Conservation (phyloP, 2,888 invertebrate species). For the Entomobrya multifasciata region DNA sequence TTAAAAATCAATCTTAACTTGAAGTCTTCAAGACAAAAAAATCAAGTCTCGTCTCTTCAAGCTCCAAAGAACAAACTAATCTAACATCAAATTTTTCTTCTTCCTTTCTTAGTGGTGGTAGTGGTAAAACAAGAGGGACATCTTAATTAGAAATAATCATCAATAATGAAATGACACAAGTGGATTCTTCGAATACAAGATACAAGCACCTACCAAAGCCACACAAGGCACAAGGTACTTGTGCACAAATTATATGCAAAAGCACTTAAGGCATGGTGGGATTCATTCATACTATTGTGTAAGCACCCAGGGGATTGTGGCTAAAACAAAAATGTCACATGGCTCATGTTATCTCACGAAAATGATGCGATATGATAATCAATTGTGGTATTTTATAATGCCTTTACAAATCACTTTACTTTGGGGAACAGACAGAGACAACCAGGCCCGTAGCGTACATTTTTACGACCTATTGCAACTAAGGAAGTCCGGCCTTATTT, state of each 20-base stretch:
- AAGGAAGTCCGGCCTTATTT: too few species aligned
- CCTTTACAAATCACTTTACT: too few species aligned
- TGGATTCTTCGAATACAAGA: background rate
- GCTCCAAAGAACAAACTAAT: slow-evolving; percentile 27
- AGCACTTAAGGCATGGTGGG: background rate
- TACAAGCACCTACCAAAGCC: too few species aligned
- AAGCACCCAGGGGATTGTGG: background rate
- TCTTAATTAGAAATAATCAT: slow-evolving; percentile 56
- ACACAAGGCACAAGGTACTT: background rate
- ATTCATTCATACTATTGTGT: background rate
- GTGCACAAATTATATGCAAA: background rate
- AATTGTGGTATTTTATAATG: too few species aligned
- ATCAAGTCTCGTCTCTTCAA: slow-evolving; percentile 24
- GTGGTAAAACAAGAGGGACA: slow-evolving; percentile 17
- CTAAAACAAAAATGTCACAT: slow-evolving; percentile 3
- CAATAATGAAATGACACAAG: slow-evolving; percentile 26
- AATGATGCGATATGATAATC: background rate
- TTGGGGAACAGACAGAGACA: too few species aligned
- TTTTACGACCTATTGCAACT: too few species aligned
- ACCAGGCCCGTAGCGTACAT: too few species aligned
- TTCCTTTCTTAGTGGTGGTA: background rate
- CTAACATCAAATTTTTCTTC: slow-evolving; percentile 18
- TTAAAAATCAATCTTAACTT: slow-evolving; percentile 42
- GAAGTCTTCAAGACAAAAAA: background rate
- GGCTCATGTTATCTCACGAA: slow-evolving; percentile 6